Base-by-base conservation (phyloP, 2,888 invertebrate genomes). In the Drosophila kanekoi region DNA sequence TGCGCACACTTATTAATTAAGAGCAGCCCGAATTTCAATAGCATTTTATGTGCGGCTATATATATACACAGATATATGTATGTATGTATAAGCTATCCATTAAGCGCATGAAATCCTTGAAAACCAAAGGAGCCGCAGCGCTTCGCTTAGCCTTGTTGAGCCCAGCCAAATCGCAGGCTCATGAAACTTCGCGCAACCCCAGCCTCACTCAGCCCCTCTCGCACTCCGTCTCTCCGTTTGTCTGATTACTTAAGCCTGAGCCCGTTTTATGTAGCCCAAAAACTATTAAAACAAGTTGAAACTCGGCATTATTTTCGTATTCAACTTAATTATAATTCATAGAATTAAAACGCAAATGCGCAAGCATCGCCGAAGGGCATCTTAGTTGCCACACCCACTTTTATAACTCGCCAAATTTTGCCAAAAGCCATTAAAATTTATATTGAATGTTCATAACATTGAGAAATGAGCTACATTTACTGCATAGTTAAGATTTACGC, bases 271-370 rank as follows among this genome's bases (percentile, higher is more conserved):
- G 67, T 61, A 52, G 67, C 56, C 43, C 64, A 49, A 54, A 70
- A 70, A 87, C 86, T 82, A 87, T 83, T 81, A 85, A 79, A 81
- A 74, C 60, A 62, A 79, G 53, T 77, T 82, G 69, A 87, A 83
- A 72, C 66, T 87, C 71, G 77, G 70, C 82, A 87, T 68, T 87
- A 81, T 81, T 85, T 69, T 68, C 69, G 65, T 56, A 68, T 77
- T 68, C 79, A 64, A 68, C 70, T 77, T 74, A 70, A 77, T 85
- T 77, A 81, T 87, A 81, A 64, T 81, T 78, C 58, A 48, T 48
- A 56, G 73, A 51, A 85, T 71, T 84, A 81, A 84, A 78, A 81
- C 41, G 63, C 51, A 54, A 49, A 51, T 32, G 48, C 64, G 28
- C 40, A 61, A 73, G 28, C 28, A 28, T 28, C 28, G 28, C 28